Evolutionary conservation across 2,888 invertebrate genomes (phyloP), one percentile per base, ranked within the genome.

Genomic region (Exocentrus adspersus): DNA sequence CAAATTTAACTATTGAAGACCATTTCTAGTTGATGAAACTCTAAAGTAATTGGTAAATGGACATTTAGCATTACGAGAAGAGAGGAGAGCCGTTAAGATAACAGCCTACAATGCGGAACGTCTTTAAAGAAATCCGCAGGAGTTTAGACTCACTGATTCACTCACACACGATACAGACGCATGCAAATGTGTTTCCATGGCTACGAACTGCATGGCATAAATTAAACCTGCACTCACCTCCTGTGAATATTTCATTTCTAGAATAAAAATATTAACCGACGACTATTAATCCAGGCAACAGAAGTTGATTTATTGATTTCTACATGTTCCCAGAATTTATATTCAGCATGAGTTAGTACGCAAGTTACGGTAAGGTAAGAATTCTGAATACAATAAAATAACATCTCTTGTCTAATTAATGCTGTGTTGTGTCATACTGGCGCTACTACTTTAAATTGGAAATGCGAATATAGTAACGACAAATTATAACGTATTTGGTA

Each of bases 111-210:
- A 73, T 71, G 73, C 72, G 72, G 68, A 75, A 73, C 65, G 70
- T 62, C 68, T 69, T 69, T 68, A 58, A 76, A 77, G 75, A 76
- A 72, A 71, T 67, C 74, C 65, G 71, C 73, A 65, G 73, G 70
- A 74, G 75, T 69, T 70, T 71, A 68, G 65, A 69, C 70, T 67
- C 69, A 67, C 58, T 45, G 65, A 65, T 63, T 61, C 58, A 68
- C 66, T 58, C 69, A 71, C 69, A 71, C 68, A 72, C 73, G 60
- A 68, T 68, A 73, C 72, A 77, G 75, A 77, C 73, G 76, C 77
- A 80, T 79, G 79, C 79, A 79, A 79, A 79, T 80, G 77, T 68
- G 79, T 79, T 78, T 72, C 79, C 78, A 79, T 78, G 78, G 77
- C 64, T 76, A 79, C 79, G 73, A 77, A 77, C 77, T 78, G 78